Percentiles rank a stretch among this genome's conserved stretches.
Evolutionary conservation across 2,113 vertebrate species (phyloP).

Genomic region (Rutilus rutilus): DNA sequence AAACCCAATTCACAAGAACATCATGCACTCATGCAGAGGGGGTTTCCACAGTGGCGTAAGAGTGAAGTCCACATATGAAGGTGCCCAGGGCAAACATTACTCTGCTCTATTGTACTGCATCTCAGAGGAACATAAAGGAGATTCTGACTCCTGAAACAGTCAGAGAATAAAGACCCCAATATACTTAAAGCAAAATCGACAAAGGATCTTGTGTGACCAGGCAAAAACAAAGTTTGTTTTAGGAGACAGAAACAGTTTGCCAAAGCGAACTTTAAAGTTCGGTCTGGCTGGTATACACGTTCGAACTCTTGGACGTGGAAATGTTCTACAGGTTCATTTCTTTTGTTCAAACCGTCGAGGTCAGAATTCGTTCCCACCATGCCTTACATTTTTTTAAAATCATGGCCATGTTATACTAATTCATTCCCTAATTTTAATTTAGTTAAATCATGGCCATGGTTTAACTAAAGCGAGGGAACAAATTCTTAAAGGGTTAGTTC

Average conservation of each 20-base stretch:
- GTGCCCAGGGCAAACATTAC: neutral
- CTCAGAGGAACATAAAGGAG: neutral
- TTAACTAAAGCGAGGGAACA: neutral
- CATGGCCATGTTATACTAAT: neutral
- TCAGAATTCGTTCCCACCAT: neutral
- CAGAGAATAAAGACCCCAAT: too few species aligned
- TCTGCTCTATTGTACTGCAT: neutral
- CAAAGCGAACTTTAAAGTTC: too few species aligned
- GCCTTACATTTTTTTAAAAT: neutral
- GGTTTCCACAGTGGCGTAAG: neutral
- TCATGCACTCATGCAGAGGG: neutral
- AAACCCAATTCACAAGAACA: constrained; percentile 16
- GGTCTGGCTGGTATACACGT: too few species aligned
- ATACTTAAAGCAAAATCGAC: too few species aligned
- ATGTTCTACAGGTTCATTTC: too few species aligned
- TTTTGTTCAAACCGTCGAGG: too few species aligned
- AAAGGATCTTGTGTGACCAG: too few species aligned
- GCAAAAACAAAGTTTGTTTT: too few species aligned
- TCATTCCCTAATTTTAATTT: neutral
- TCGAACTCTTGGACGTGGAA: too few species aligned
- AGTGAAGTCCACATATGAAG: neutral
- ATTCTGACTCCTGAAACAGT: neutral
- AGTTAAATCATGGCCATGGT: neutral
- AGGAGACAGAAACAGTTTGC: too few species aligned
- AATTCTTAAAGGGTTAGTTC: too few species aligned